Evolutionary conservation across 2,797 vertebrate species (phyloP), one percentile per base, ranked within the genome.

Genomic region (Anomalospiza imberbis): DNA sequence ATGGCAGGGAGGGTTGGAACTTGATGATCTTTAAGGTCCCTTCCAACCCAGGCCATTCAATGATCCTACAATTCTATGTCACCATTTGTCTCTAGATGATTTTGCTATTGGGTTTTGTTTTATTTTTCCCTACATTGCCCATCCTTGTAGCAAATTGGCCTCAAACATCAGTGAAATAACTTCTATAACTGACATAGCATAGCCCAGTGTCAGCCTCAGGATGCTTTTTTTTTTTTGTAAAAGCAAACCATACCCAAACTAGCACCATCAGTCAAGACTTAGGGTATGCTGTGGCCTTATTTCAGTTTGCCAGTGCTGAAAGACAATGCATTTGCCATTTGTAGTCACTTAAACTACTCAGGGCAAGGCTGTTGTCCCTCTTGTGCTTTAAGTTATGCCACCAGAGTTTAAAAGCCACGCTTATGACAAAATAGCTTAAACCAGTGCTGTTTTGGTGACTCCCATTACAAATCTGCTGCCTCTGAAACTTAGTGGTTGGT

Each of bases 31-130:
- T 63, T 50, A 63, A 50, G 22, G 22, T 57, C 7, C 22, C 13
- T 57, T 63, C 67, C 32, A 63, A 36, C 10, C 3, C 50, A 44
- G 7, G 6, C 28, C 28, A 63, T 44, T 50, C 0, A 0, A 71
- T 36, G 36, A 58, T 51, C 24, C 34, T 75, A 32, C 1, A 0
- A 42, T 48, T 70, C 38, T 47, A 6, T 57, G 65, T n/a, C 58
- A 65, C 13, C 13, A 7, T 89, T 6, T 6, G 3, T 76, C 29
- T 79, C n/a, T 57, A 79, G 53, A 7, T 76, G 32, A 38, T 36
- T 84, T 83, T 70, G 74, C 44, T 70, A 0, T 29, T 60, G 25
- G 12, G 2, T 74, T 93, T 88, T 85, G 28, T 36, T 79, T 54
- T 74, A 16, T 58, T 77, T 83, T 73, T 45, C 29, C 54, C 29